A percentile compares a stretch with the other conserved stretches of the same genome.
Evolutionary conservation across 2,113 vertebrate genomes (phyloP).

Genomic region (Perognathus longimembris): DNA sequence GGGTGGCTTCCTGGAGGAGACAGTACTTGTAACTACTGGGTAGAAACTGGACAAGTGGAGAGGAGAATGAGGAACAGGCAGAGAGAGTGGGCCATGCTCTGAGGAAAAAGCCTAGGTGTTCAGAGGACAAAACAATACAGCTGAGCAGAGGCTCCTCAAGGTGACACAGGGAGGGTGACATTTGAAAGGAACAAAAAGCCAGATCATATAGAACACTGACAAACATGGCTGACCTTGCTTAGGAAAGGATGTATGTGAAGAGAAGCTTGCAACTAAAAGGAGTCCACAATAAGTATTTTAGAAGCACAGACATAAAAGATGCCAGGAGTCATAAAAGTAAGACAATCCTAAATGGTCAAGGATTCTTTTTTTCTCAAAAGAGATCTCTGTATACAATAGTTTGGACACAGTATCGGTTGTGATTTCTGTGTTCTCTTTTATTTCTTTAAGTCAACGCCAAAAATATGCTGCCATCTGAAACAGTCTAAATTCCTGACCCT

Average conservation of each 20-base stretch:
- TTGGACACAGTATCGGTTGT: constrained; percentile 4
- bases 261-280: neutral
- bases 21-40: neutral
- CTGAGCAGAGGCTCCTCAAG: neutral
- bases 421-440: constrained; percentile 48
- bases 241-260: neutral
- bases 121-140: neutral
- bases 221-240: neutral
- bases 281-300: neutral
- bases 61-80: neutral
- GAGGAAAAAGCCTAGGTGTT: neutral
- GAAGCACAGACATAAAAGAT: neutral
- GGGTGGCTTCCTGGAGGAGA: neutral
- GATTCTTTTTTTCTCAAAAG: neutral
- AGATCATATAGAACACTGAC: neutral
- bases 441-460: constrained; percentile 12
- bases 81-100: neutral
- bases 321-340: neutral
- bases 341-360: neutral
- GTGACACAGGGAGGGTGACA: neutral
- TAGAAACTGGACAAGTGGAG: neutral
- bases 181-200: neutral
- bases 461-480: constrained; percentile 50
- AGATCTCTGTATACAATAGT: neutral
- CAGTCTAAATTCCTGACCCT: constrained; percentile 45